Evolutionary conservation across 2,797 vertebrate genomes (phyloP), one percentile per base, ranked within the genome.

Genomic region (Sebastolobus alascanus): DNA sequence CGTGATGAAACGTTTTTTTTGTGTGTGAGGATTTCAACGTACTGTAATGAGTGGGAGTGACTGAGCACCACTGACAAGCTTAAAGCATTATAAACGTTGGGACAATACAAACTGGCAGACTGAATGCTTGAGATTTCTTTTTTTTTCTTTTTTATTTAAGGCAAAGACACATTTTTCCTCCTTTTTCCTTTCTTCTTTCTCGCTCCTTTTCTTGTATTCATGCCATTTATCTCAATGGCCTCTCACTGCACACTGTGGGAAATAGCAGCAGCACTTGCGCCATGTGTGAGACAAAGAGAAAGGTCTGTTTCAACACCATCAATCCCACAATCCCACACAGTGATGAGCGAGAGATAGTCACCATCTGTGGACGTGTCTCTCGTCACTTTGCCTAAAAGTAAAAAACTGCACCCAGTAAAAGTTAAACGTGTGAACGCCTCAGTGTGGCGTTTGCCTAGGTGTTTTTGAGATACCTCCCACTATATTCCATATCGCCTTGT

Each of bases 341-440:
- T 89, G 91, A 92, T 77, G 93, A 91, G 90, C 82, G 89, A 92
- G 91, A 94, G 90, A 91, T 89, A 89, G 84, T 92, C 93, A 90
- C 94, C 94, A 95, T 95, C 94, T 95, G 94, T 94, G 93, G 92
- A 94, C 78, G 94, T 95, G 93, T 95, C 93, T 93, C 89, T 93
- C 90, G 73, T 88, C 90, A 81, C 92, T 90, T 90, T 85, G 90
- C 89, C 90, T 82, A 79, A 90, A 93, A 93, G 88, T 89, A 92
- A 92, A 90, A 92, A 91, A 92, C 85, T 90, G 87, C 73, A 90
- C 89, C 82, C 85, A 87, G 75, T 27, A 82, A 93, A 94, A 93
- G 89, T 93, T 93, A 85, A 90, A 84, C 85, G 94, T 94, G 94
- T 93, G 92, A 94, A 94, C 25, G 90, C 81, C 85, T 92, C 89